Base-by-base conservation (phyloP, 2,888 invertebrate genomes). In the Mimas tiliae region DNA sequence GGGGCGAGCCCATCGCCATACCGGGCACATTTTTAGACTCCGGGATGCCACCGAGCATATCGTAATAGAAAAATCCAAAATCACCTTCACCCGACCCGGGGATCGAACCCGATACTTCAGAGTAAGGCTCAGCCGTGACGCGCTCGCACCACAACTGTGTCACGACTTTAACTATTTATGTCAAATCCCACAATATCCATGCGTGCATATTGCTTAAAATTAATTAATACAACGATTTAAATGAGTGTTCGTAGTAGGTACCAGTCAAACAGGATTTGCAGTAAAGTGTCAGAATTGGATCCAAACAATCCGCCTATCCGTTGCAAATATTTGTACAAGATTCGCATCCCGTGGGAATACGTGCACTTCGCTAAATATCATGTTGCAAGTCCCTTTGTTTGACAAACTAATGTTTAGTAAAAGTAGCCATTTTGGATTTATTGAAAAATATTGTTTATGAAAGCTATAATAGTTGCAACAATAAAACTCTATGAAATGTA, bases 311-410 rank as follows among this genome's bases (percentile, higher is more conserved):
- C 42, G 42, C 42, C 38, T 69, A 72, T 75, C 71, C 71, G 66
- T 62, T 69, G 71, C 73, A 74, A 78, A 78, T 74, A 77, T 77
- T 76, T 72, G 66, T 63, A 48, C 62, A 68, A 65, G 62, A 51
- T 62, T 62, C 62, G 67, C 63, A 69, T 72, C 71, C 73, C 72
- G 70, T 75, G 75, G 74, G 77, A 75, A 72, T 62, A 68, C 64
- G 64, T 53, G 65, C 71, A 68, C 48, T 52, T 52, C 55, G 65
- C 63, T 63, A 66, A 64, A 53, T 63, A 63, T 50, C 62, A 14
- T 16, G 47, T 62, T 55, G 45, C 58, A 21, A 33, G 19, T 51
- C 19, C 11, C 51, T 58, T 19, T 58, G 58, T 58, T 58, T 58
- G 42, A 19, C 19, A 19, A 16, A 42, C 42, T 58, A 58, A 58